A percentile compares a stretch with the other conserved stretches of the same genome.
These are phyloP conservation scores for Oreochromis mossambicus DNA, from an alignment of 2,797 vertebrate species.

Conservation along the genomic window DNA sequence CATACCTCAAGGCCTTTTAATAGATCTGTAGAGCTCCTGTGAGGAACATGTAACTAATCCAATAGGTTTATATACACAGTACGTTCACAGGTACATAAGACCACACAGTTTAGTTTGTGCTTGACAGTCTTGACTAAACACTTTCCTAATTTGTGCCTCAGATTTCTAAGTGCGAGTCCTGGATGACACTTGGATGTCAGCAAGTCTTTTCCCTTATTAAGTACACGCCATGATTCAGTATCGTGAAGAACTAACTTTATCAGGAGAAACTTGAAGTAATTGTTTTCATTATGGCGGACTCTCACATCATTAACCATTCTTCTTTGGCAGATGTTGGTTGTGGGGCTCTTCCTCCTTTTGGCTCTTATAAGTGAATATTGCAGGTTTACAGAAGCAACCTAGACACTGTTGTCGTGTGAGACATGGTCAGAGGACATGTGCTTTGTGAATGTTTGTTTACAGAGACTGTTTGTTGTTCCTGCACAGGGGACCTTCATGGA, in stretches of 20 bases:
- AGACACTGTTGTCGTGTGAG: neutral
- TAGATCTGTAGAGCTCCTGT: neutral
- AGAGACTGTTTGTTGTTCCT: neutral
- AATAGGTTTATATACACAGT: neutral
- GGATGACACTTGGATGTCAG: neutral
- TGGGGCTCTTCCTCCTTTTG: neutral
- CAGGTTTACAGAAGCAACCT: neutral
- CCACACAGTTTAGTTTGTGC: neutral
- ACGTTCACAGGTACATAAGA: neutral
- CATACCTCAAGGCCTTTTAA: neutral
- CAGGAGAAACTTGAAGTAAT: neutral
- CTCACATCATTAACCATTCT: neutral
- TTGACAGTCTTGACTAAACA: neutral
- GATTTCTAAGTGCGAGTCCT: neutral
- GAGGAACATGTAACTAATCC: neutral
- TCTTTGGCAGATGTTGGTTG: neutral
- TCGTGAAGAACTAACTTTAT: neutral
- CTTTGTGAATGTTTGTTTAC: neutral
- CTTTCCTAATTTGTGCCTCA: neutral
- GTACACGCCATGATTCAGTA: neutral
- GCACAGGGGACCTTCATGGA: conserved; percentile 96
- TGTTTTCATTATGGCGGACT: neutral
- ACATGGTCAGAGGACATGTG: neutral
- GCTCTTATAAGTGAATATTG: neutral
- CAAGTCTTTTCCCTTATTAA: neutral